A percentile compares a stretch with the other conserved stretches of the same genome.
These are phyloP conservation scores for Girardinus metallicus DNA, from an alignment of 2,797 vertebrate species.

Conservation along the genomic window DNA sequence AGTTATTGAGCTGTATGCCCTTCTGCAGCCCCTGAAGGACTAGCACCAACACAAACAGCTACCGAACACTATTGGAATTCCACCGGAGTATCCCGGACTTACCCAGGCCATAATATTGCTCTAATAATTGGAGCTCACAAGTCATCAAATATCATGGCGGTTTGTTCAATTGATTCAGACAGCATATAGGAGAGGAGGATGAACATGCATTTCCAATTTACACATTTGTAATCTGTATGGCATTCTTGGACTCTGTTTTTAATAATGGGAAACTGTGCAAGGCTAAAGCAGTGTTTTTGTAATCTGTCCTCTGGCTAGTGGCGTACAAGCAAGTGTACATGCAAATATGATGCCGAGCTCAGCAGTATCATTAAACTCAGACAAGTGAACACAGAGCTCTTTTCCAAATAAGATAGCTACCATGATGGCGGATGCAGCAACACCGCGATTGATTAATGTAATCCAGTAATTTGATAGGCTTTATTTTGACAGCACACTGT, in stretches of 20 bases:
- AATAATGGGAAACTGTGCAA: conserved; percentile 60
- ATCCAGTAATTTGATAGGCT: conserved; percentile 55
- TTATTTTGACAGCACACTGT: conserved; percentile 35
- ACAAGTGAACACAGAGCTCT: conserved; percentile 30
- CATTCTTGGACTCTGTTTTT: conserved; percentile 58
- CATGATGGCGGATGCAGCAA: conserved; percentile 18
- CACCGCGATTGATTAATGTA: conserved; percentile 46
- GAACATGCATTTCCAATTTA: conserved; percentile 66
- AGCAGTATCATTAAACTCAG: conserved; percentile 40
- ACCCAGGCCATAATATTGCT: conserved; percentile 81
- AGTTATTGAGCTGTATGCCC: conserved; percentile 84
- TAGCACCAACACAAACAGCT: conserved; percentile 79
- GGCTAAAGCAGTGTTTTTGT: conserved; percentile 49
- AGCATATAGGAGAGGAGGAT: conserved; percentile 44
- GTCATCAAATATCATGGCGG: conserved; percentile 82
- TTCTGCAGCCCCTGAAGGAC: conserved; percentile 81
- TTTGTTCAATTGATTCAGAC: conserved; percentile 84
- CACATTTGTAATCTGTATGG: conserved; percentile 65
- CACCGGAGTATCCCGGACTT: conserved; percentile 67
- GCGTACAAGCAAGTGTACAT: conserved; percentile 57
- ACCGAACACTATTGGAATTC: conserved; percentile 79
- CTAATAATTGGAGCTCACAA: conserved; percentile 83
- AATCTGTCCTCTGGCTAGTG: conserved; percentile 61
- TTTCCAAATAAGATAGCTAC: conserved; percentile 40
- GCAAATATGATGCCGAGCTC: conserved; percentile 41